Evolutionary conservation across 2,113 vertebrate genomes (phyloP).

Genomic region (Apus apus): DNA sequence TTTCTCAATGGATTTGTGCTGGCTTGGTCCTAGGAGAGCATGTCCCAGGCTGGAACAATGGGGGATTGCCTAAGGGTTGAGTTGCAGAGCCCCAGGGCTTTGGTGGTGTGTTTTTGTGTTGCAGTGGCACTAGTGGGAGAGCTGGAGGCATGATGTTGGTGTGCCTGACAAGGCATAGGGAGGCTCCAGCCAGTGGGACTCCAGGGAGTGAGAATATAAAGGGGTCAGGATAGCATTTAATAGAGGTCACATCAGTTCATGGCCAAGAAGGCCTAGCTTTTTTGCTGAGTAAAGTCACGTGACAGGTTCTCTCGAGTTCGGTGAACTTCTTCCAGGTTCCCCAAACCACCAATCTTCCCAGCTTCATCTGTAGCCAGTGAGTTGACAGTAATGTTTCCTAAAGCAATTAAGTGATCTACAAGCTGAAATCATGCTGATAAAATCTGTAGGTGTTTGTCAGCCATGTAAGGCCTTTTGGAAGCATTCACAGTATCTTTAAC

Average conservation of each 20-base stretch:
- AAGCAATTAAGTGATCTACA: neutral
- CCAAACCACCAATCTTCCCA: neutral
- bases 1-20: neutral
- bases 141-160: neutral
- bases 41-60: neutral
- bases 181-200: neutral
- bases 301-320: neutral
- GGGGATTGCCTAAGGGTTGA: neutral
- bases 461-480: neutral
- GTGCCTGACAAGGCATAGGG: neutral
- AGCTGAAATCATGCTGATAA: neutral
- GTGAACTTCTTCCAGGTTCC: neutral
- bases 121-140: neutral
- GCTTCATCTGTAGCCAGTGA: neutral
- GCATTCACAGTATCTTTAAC: neutral
- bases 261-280: neutral
- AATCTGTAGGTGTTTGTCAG: neutral
- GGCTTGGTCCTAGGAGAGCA: neutral
- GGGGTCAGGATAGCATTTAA: neutral
- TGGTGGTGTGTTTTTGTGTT: neutral
- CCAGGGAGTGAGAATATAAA: neutral
- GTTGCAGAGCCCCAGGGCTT: neutral
- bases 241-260: neutral
- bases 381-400: neutral
- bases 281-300: constrained; percentile 7